Base-by-base conservation (phyloP, 2,888 invertebrate species). In the Temnothorax ravouxi region DNA sequence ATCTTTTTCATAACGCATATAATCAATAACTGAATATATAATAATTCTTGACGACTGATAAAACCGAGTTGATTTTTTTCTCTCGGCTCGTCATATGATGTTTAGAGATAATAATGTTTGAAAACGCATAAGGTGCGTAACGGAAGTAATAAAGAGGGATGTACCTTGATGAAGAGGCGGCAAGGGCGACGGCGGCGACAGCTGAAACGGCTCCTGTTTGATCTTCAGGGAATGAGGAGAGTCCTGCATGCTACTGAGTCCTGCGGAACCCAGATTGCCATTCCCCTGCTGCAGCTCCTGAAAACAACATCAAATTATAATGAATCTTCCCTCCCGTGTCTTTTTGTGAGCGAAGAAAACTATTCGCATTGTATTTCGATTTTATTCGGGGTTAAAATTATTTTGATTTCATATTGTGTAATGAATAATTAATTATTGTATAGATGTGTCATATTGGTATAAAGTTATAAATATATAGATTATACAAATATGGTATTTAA, bases 161-260 rank as follows among this genome's bases (percentile, higher is more conserved):
- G 86, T 88, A 94, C 94, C 93, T 94, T 94, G 94, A 88, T 93
- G 94, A 84, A 94, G 91, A 8, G 92, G 76, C 59, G 93, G 93
- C 15, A 93, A 88, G 13, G 93, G 89, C 1, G 94, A 92, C 3
- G 92, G 87, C 3, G 93, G 90, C 8, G 93, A 92, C 76, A 94
- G 87, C 82, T 93, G 93, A 86, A 92, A 94, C 1, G 93, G 93
- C 76, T 95, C 95, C 86, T 95, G 94, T 69, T 95, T 95, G 87
- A 94, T 94, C 87, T 94, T 95, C 74, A 94, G 71, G 3, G 92
- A 86, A 69, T 93, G 93, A 18, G 93, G 93, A 18, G 93, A 85
- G 56, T 93, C 93, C 87, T 93, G 94, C 84, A 92, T 89, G 18
- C 90, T 88, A 75, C 85, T 83, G 41, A 93, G 85, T 38, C 90